Evolutionary conservation across 2,888 invertebrate species (phyloP).

Genomic region (Macrosoma leucophasiata): DNA sequence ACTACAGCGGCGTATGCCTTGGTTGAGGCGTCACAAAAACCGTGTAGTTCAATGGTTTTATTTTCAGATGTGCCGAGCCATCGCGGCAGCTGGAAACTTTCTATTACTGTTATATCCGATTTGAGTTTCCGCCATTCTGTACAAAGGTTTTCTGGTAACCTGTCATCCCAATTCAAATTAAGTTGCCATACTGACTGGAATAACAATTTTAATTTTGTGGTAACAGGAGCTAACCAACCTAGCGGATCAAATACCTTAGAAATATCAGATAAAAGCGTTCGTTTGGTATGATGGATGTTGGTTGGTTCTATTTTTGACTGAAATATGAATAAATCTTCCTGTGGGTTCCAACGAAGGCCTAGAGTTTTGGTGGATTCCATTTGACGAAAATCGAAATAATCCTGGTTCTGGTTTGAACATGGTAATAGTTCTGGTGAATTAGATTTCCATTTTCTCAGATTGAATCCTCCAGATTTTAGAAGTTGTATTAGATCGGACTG

Average conservation of each 20-base stretch:
- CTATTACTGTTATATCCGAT: constrained; percentile 4
- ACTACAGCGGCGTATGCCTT: not conserved
- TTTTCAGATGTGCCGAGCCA: constrained; percentile 7
- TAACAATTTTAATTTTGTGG: constrained; percentile 12
- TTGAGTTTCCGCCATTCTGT: constrained; percentile 7
- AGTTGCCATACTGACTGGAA: constrained; percentile 21
- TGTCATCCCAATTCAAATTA: constrained; percentile 22
- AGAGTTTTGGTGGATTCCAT: too few species aligned
- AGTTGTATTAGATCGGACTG: constrained; percentile 3
- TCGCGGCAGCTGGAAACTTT: constrained; percentile 15
- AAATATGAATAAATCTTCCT: not conserved
- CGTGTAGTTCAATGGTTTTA: constrained; percentile 1
- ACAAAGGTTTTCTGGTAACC: constrained; percentile 2
- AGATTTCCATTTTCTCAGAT: constrained; percentile 17
- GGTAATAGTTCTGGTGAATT: constrained; percentile 3
- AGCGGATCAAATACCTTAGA: constrained; percentile 15
- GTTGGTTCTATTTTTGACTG: not conserved
- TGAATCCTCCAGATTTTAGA: constrained; percentile 16
- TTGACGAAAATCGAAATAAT: too few species aligned
- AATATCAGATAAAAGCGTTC: constrained; percentile 8
- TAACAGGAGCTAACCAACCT: constrained; percentile 13
- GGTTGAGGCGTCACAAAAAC: not conserved
- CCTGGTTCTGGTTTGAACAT: too few species aligned
- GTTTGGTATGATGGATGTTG: not conserved
- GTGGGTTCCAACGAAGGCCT: too few species aligned